These are phyloP conservation scores for Anolis apletophallus DNA, from an alignment of 2,797 vertebrate genomes.

Conservation along the genomic window DNA sequence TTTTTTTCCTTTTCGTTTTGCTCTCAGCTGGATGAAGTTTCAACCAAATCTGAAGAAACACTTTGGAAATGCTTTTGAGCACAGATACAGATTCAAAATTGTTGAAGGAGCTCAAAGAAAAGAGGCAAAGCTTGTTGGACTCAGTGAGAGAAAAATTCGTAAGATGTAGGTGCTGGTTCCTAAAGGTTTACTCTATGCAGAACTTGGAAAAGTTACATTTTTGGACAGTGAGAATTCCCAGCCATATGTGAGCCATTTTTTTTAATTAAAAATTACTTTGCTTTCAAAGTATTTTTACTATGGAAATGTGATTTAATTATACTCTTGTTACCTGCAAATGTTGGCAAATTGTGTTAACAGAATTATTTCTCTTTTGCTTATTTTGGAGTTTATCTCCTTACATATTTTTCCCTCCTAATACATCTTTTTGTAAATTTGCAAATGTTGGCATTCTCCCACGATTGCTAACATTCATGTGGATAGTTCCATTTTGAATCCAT, in stretches of 20 bases:
- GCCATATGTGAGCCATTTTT: too few relatives aligned
- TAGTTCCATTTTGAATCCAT: not conserved
- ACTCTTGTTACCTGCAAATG: too few relatives aligned
- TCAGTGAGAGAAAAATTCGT: not conserved
- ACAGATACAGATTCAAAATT: not conserved
- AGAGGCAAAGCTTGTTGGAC: not conserved
- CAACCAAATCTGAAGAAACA: not conserved
- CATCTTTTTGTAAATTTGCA: not conserved
- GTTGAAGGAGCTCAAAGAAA: not conserved
- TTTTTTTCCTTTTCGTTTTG: not conserved
- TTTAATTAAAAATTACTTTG: too few relatives aligned
- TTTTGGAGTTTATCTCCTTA: too few relatives aligned
- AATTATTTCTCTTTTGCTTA: too few relatives aligned
- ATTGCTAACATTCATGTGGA: not conserved
- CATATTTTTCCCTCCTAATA: not conserved
- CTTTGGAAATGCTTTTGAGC: not conserved
- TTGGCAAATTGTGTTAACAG: too few relatives aligned
- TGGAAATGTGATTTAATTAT: too few relatives aligned
- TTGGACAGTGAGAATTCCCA: too few relatives aligned
- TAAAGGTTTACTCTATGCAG: not conserved
- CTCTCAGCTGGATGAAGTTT: constrained; percentile 41
- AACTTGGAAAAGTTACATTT: not conserved
- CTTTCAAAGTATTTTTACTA: too few relatives aligned
- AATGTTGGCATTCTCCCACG: not conserved
- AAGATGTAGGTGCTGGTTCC: too few relatives aligned